Evolutionary conservation across 2,113 vertebrate species (phyloP), one percentile per base, ranked within the genome.

Genomic region (Gobiocypris rarus): DNA sequence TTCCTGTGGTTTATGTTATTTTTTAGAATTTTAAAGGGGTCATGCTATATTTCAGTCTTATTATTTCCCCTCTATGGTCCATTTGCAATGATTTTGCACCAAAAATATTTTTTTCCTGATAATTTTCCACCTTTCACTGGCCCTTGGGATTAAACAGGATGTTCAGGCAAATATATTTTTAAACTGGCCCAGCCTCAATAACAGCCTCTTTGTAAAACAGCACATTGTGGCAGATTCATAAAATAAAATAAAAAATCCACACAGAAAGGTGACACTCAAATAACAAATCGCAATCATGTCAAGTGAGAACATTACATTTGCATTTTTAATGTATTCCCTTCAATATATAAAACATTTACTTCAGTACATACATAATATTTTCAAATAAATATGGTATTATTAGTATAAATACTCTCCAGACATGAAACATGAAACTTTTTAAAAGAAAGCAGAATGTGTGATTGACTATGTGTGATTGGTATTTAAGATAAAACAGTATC

Each of bases 101-200:
- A 43, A 43, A 70, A 71, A 24, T 13, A 3, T 2, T 43, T 67
- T 17, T 67, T 34, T 34, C 7, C 28, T 9, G 63, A 43, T 24
- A 2, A 24, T 43, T 71, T 43, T 45, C 22, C 38, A 41, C 10
- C 22, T 22, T 70, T 19, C 38, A 41, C 4, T 41, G 34, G 34
- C 19, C 67, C 19, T 70, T 41, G 34, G 19, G 43, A 70, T 70
- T 71, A 71, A 71, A 71, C 69, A 71, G 69, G 41, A 71, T 45
- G 69, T 14, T 71, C 11, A 71, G 41, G 13, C 22, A 43, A 70
- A 22, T 22, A 71, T 43, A 70, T 5, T 11, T 71, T 43, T 71
- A 71, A 71, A 71, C 38, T 43, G 22, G 67, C 5, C 34, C 38
- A 22, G 38, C 19, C 67, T 70, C 10, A 70, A 41, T 17, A 54